Evolutionary conservation across 1,140 invertebrate species (phyloP), one percentile per base, ranked within the genome.

Genomic region (Dufourea novaeangliae): DNA sequence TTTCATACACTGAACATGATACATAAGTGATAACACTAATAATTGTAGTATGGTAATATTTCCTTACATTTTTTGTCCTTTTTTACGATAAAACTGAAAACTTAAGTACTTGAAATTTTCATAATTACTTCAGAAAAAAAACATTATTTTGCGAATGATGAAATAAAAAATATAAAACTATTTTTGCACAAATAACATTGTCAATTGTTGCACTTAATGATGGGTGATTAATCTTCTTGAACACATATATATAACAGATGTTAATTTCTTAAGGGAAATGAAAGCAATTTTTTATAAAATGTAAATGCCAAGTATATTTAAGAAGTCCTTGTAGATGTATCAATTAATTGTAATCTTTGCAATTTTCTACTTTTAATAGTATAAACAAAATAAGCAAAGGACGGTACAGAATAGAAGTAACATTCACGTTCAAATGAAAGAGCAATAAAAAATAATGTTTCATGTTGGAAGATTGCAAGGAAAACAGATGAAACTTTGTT

Each of bases 401-500:
- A 37, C 34, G 34, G 34, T 8, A 71, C 54, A 37, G 2, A 70
- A 70, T 27, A 27, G 25, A 10, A 70, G 32, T 61, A 57, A 61
- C 63, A 46, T 46, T 64, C 7, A 17, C 5, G 20, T 27, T 39
- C 2, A 22, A 25, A 29, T 22, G 39, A 12, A 1, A 32, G 50
- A 22, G 41, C 41, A 3, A 20, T 46, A 46, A n/a, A n/a, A n/a
- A n/a, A n/a, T n/a, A n/a, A n/a, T n/a, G n/a, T 44, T 74, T 7
- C 29, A 11, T 12, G 67, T 29, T 63, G 39, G 59, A 54, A 54
- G 46, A 62, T 59, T 81, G 79, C 22, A 71, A 46, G 62, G 46
- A 81, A 76, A 59, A 1, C 29, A 17, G 46, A 59, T 20, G n/a
- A 41, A 52, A 64, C n/a, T 67, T 77, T 37, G 54, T 54, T 63